Conservation (phyloP, 2,888 invertebrate species). For the Yponomeuta evonymella region DNA sequence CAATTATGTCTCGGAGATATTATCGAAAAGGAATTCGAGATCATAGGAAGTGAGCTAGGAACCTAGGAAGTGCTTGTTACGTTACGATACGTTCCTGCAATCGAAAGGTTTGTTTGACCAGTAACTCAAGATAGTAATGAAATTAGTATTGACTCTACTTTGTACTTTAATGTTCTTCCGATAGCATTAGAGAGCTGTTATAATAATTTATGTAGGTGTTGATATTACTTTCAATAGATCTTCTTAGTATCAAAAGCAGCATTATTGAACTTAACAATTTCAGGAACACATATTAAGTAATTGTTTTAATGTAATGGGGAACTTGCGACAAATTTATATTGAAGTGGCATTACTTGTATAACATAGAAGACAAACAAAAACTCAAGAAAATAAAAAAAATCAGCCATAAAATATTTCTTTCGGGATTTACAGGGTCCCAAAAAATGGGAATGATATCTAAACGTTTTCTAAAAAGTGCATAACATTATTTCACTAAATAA, state of each 20-base stretch:
- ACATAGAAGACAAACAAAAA: no score
- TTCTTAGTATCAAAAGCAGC: no score
- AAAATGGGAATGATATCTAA: no score
- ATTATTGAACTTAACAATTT: no score
- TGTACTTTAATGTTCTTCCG: background rate
- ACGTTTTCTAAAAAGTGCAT: no score
- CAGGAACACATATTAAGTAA: background rate
- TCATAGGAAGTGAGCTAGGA: constrained; percentile 34
- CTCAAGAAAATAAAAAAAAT: no score
- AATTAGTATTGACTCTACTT: background rate
- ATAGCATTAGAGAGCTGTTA: background rate
- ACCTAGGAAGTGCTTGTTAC: constrained; percentile 32
- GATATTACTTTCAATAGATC: background rate
- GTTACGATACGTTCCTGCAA: constrained; percentile 25
- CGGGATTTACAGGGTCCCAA: no score
- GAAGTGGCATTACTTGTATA: no score
- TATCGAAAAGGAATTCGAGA: constrained; percentile 20
- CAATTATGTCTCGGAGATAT: constrained; percentile 27
- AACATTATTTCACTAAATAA: no score
- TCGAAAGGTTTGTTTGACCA: constrained; percentile 10
- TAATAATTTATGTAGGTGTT: background rate
- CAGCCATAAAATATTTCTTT: no score
- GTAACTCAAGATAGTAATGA: background rate
- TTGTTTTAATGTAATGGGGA: no score
- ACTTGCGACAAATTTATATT: no score